Percentiles rank a stretch among this genome's conserved stretches.
These are phyloP conservation scores for Pecten maximus DNA, from an alignment of 2,888 invertebrate species.

Conservation along the genomic window DNA sequence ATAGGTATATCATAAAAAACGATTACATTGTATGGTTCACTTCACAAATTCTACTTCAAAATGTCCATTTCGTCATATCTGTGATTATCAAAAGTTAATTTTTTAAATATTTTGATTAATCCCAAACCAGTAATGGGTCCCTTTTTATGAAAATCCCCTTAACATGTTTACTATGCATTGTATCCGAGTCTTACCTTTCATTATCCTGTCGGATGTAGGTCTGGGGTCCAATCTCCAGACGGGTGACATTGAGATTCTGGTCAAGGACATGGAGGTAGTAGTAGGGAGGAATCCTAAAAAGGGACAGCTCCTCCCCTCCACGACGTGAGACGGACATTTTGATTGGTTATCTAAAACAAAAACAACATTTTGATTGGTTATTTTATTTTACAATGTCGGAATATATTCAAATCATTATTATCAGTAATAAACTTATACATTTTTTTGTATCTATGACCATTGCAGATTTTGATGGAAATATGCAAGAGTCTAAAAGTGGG, in stretches of 20 bases:
- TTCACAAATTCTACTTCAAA: too few relatives aligned
- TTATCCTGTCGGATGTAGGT: slow-evolving; percentile 84
- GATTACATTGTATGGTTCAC: too few relatives aligned
- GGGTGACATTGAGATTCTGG: slow-evolving; percentile 84
- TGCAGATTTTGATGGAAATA: too few relatives aligned
- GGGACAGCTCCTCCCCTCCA: slow-evolving; percentile 64
- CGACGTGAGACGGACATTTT: slow-evolving; percentile 46
- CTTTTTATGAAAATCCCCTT: background rate
- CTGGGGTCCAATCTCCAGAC: slow-evolving; percentile 83
- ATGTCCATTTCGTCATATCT: too few relatives aligned
- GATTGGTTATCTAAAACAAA: background rate
- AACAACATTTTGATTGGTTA: background rate
- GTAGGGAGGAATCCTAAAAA: slow-evolving; percentile 83
- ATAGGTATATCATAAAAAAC: too few relatives aligned
- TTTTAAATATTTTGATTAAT: too few relatives aligned
- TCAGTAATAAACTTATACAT: too few relatives aligned
- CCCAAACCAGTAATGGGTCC: too few relatives aligned
- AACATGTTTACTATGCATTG: background rate
- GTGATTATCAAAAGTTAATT: too few relatives aligned
- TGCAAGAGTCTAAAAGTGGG: too few relatives aligned
- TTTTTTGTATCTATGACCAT: too few relatives aligned
- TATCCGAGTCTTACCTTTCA: slow-evolving; percentile 80
- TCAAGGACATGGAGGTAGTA: slow-evolving; percentile 84
- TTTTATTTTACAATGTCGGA: background rate
- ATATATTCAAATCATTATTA: too few relatives aligned